Conservation (phyloP, 2,113 vertebrate genomes). For the Phainopepla nitens region DNA sequence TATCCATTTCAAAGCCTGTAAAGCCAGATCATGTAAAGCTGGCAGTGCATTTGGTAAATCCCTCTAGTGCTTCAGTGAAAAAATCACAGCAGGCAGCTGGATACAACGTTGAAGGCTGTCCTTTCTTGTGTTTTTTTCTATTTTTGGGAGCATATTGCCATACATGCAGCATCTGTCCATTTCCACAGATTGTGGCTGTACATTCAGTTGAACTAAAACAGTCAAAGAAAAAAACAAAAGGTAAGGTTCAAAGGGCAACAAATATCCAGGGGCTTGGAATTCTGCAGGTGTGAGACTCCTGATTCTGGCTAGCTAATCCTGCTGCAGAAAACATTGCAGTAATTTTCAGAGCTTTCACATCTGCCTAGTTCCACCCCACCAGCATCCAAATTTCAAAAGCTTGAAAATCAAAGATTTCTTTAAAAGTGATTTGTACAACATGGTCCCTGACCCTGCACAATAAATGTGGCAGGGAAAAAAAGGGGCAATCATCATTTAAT, state of each 20-base stretch:
- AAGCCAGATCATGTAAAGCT: neutral
- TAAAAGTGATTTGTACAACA: neutral
- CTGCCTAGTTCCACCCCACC: neutral
- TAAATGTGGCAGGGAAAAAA: neutral
- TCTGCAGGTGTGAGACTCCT: neutral
- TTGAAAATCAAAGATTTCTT: neutral
- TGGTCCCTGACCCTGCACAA: neutral
- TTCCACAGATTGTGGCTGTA: neutral
- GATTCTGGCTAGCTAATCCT: neutral
- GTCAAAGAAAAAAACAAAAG: neutral
- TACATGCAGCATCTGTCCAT: neutral
- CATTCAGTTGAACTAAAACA: neutral
- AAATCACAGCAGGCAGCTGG: constrained; percentile 21
- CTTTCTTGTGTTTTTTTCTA: neutral
- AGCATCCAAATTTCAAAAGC: neutral
- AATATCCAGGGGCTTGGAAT: neutral
- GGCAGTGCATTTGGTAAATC: constrained; percentile 3
- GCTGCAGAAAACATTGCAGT: neutral
- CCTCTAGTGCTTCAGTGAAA: neutral
- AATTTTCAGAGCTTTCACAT: neutral
- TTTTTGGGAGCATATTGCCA: neutral
- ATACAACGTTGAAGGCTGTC: neutral
- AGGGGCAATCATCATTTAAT: neutral
- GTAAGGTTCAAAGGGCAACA: neutral
- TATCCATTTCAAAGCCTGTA: neutral